These are phyloP conservation scores for Amblyteles armatorius DNA, from an alignment of 2,888 invertebrate species.

Conservation along the genomic window DNA sequence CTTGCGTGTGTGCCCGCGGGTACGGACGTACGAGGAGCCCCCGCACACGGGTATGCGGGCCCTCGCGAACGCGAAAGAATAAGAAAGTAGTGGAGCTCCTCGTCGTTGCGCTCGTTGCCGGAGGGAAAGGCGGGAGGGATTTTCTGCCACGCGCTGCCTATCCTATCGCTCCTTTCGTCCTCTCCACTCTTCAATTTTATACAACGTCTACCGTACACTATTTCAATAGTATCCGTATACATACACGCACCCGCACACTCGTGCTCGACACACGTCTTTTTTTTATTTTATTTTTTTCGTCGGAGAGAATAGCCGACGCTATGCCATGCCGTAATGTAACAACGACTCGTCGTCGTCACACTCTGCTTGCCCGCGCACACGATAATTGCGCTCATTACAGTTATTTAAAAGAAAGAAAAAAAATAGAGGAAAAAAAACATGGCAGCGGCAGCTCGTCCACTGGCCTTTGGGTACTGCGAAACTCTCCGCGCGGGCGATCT, in stretches of 20 bases:
- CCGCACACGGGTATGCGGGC: neutral
- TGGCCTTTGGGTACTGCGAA: constrained; percentile 7
- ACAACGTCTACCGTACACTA: constrained; percentile 6
- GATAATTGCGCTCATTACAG: constrained; percentile 83
- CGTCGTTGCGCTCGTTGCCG: constrained; percentile 56
- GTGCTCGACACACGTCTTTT: neutral
- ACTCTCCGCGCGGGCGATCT: constrained; percentile 47
- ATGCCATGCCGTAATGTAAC: constrained; percentile 79
- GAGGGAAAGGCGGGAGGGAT: constrained; percentile 69
- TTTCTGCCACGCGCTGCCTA: constrained; percentile 82
- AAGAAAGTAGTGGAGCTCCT: constrained; percentile 76
- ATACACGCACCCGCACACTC: neutral
- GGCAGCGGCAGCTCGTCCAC: constrained; percentile 14
- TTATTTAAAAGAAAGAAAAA: constrained; percentile 78
- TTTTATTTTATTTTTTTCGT: neutral
- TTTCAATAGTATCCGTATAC: neutral
- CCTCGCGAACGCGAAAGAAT: constrained; percentile 71
- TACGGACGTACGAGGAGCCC: constrained; percentile 41
- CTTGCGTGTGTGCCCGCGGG: constrained; percentile 34
- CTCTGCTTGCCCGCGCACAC: constrained; percentile 83
- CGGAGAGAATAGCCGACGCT: constrained; percentile 37
- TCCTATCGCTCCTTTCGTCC: constrained; percentile 71
- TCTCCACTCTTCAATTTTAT: constrained; percentile 48
- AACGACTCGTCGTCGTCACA: constrained; percentile 82
- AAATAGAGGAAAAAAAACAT: constrained; percentile 44